Evolutionary conservation across 2,797 vertebrate genomes (phyloP).

Genomic region (Platyrinchus mystaceus): DNA sequence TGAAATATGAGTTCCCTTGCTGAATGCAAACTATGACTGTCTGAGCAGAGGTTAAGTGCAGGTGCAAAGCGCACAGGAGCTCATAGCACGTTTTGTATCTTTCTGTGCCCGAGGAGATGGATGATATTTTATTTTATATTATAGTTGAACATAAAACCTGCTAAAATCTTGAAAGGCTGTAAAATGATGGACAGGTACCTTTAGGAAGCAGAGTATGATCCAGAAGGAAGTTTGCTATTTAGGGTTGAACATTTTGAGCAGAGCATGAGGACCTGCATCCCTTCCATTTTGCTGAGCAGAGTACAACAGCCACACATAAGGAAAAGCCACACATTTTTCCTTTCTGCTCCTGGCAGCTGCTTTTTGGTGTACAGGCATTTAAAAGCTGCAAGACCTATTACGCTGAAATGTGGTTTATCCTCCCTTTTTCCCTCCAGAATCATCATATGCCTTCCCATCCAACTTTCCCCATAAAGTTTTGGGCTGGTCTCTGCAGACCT

Average conservation of each 20-base stretch:
- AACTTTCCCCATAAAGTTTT: neutral
- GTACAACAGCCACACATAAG: neutral
- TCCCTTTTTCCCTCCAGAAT: neutral
- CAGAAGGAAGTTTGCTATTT: neutral
- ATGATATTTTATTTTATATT: neutral
- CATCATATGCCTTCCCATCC: neutral
- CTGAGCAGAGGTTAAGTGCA: neutral
- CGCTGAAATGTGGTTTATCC: neutral
- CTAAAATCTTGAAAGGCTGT: neutral
- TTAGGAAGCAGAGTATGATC: neutral
- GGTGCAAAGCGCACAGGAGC: neutral
- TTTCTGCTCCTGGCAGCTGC: neutral
- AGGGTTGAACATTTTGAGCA: neutral
- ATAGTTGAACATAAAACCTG: constrained; percentile 9
- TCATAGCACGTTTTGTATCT: neutral
- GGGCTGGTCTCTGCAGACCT: neutral
- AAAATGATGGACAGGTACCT: neutral
- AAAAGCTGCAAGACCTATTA: neutral
- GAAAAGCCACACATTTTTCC: neutral
- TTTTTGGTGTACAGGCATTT: neutral
- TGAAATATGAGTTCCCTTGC: neutral
- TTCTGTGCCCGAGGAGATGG: neutral
- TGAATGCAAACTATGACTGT: neutral
- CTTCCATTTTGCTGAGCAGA: neutral
- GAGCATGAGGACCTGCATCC: neutral